These are phyloP conservation scores for Rapana venosa DNA, from an alignment of 2,888 invertebrate species.

Conservation along the genomic window DNA sequence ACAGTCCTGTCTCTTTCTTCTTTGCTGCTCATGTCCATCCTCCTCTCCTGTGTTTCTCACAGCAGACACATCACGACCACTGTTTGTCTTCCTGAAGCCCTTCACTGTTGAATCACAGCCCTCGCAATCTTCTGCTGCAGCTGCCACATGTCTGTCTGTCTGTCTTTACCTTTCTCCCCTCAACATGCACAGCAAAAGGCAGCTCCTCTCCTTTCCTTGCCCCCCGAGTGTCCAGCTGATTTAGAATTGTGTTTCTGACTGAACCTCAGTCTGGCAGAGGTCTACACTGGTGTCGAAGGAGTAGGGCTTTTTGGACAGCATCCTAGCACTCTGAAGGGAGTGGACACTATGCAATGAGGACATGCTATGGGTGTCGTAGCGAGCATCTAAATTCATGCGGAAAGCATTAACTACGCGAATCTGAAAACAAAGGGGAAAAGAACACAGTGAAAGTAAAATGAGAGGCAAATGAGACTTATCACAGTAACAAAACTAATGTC, in stretches of 20 bases:
- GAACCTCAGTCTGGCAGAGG: background rate
- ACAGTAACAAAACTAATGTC: conserved; percentile 12
- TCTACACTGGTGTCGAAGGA: conserved; percentile 6
- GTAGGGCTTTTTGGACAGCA: conserved; percentile 23
- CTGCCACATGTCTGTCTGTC: background rate
- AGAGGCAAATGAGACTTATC: background rate
- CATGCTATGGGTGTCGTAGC: conserved; percentile 84
- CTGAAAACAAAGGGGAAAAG: conserved; percentile 82
- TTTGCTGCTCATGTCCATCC: background rate
- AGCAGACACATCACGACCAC: background rate
- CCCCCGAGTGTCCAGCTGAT: background rate
- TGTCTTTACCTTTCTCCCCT: background rate
- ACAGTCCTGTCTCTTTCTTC: background rate
- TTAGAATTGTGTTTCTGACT: conserved; percentile 41
- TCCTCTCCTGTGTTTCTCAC: no score
- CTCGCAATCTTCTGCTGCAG: background rate
- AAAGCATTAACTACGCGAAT: conserved; percentile 99
- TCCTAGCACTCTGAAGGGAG: conserved; percentile 72
- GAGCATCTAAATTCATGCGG: conserved; percentile 98
- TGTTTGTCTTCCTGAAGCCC: background rate
- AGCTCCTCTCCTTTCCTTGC: background rate
- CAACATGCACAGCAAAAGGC: background rate
- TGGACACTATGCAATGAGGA: conserved; percentile 76
- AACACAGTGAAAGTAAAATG: conserved; percentile 41
- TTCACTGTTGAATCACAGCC: background rate